phyloP scores from a whole-genome alignment of 1,140 invertebrate species.

The Drepana arcuata region DNA sequence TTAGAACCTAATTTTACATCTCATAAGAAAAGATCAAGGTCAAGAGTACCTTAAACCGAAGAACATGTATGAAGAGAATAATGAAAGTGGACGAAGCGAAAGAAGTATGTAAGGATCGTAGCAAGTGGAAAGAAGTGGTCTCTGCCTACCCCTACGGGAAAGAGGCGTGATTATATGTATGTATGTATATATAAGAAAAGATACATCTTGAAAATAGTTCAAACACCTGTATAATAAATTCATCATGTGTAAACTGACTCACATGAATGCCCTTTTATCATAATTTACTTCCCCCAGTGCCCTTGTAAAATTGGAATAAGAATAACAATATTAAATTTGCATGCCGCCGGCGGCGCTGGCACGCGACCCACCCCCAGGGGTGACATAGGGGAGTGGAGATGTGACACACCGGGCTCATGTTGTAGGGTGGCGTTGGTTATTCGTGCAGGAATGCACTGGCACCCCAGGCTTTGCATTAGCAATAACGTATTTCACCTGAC shows the following conservation, averaged over 20 bases:
- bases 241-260: too few species aligned
- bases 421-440: conserved; percentile 25
- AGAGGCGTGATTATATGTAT: too few species aligned
- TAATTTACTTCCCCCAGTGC: conserved; percentile 44
- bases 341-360: conserved; percentile 34
- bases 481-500: conserved; percentile 35
- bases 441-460: conserved; percentile 52
- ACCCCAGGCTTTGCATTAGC: conserved; percentile 31
- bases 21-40: too few species aligned
- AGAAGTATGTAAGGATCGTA: too few species aligned
- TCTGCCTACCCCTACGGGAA: too few species aligned
- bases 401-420: conserved; percentile 28
- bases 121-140: too few species aligned
- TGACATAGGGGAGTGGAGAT: conserved; percentile 8
- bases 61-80: too few species aligned
- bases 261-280: conserved; percentile 31
- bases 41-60: too few species aligned
- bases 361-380: conserved; percentile 21
- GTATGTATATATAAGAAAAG: too few species aligned
- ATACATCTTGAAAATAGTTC: not conserved
- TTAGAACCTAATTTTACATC: too few species aligned
- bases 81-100: too few species aligned
- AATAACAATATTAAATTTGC: conserved; percentile 65
- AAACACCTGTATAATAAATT: too few species aligned
- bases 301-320: conserved; percentile 57